Conservation (phyloP, 2,888 invertebrate species). For the Tipula vernalis region DNA sequence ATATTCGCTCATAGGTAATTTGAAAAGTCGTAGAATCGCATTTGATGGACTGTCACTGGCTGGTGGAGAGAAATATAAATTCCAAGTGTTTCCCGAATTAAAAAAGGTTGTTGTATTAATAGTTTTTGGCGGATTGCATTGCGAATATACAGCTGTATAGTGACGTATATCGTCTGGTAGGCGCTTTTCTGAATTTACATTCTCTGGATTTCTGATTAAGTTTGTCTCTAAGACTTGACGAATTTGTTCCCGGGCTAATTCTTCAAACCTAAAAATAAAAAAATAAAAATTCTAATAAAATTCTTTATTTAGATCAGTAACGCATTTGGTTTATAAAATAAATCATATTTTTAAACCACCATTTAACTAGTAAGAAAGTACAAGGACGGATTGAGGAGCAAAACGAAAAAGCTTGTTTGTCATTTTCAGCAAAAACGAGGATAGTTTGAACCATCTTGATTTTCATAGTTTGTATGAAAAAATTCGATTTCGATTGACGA, state of each 20-base stretch:
- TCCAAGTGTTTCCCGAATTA: background rate
- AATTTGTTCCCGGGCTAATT: background rate
- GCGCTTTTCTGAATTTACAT: background rate
- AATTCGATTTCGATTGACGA: no score
- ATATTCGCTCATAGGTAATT: background rate
- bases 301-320: no score
- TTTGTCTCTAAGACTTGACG: background rate
- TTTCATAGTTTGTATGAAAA: no score
- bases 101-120: background rate
- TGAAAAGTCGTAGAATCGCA: background rate
- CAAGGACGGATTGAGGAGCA: no score
- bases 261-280: background rate
- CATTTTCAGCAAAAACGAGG: no score
- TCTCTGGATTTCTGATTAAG: background rate
- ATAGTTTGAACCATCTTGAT: no score
- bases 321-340: no score
- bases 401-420: no score
- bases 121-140: background rate
- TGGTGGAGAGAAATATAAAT: constrained; percentile 9
- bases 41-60: background rate
- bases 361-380: no score
- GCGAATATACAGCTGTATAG: background rate
- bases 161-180: background rate
- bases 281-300: no score
- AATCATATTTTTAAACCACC: no score